Percentiles rank a stretch among this genome's conserved stretches.
Conservation (phyloP, 2,113 vertebrate species). For the Chlamydotis undulata region DNA sequence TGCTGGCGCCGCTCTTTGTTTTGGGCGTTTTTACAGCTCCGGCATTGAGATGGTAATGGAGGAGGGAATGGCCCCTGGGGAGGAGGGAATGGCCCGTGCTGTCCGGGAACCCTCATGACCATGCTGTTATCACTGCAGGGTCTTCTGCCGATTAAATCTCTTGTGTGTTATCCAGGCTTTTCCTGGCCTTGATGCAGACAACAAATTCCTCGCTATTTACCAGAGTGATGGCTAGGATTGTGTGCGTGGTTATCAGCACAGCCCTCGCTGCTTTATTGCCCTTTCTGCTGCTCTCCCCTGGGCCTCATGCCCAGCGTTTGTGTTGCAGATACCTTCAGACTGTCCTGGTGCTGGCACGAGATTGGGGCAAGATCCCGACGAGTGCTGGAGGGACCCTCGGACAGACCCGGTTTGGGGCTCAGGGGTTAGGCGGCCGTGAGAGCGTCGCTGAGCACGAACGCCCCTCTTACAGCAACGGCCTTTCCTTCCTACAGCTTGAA, state of each 20-base stretch:
- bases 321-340: not conserved
- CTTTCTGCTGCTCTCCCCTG: not conserved
- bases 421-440: rapidly evolving
- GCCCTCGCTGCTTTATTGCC: not conserved
- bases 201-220: not conserved
- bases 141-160: not conserved
- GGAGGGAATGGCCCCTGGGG: no score
- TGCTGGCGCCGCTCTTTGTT: not conserved
- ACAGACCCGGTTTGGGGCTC: rapidly evolving
- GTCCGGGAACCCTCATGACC: no score
- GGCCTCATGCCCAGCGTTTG: not conserved
- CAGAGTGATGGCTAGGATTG: not conserved
- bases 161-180: not conserved
- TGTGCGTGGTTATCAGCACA: not conserved
- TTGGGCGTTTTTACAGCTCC: not conserved
- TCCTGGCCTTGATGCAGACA: not conserved
- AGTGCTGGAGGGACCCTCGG: not conserved
- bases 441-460: not conserved
- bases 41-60: no score
- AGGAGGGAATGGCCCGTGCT: no score
- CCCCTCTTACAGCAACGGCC: not conserved
- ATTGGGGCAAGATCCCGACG: not conserved
- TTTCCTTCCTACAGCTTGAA: not conserved
- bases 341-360: no score
- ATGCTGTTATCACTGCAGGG: not conserved